phyloP scores from a whole-genome alignment of 2,113 vertebrate genomes.

The Gadus chalcogrammus region DNA sequence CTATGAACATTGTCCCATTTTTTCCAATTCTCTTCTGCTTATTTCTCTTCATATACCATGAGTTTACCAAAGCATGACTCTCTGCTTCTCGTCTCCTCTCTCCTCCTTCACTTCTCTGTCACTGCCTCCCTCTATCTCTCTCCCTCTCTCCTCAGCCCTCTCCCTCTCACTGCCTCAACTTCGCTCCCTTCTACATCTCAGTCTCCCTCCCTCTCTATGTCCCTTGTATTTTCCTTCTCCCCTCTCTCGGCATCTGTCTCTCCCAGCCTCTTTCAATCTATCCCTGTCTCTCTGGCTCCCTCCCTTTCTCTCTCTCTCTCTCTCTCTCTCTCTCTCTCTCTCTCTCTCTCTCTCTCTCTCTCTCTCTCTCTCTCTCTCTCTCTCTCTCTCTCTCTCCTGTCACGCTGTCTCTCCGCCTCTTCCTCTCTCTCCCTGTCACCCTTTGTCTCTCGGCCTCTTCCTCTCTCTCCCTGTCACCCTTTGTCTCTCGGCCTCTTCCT shows the following conservation, averaged over 20 bases:
- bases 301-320: background rate
- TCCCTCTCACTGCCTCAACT: background rate
- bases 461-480: background rate
- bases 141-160: background rate
- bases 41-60: too few relatives aligned
- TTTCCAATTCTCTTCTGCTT: background rate
- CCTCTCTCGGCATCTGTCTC: background rate
- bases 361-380: background rate
- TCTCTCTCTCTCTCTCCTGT: background rate
- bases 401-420: background rate
- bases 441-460: background rate
- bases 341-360: background rate
- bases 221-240: background rate
- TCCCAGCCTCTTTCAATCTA: background rate
- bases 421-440: background rate
- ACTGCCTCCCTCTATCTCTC: background rate
- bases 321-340: background rate
- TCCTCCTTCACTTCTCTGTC: too few relatives aligned
- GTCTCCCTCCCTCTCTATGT: background rate
- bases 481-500: too few relatives aligned
- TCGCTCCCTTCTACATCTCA: background rate
- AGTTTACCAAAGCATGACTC: too few relatives aligned
- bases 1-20: background rate
- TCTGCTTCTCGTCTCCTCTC: too few relatives aligned
- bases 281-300: background rate